Base-by-base conservation (phyloP, 2,888 invertebrate species). In the Nomada hirtipes region DNA sequence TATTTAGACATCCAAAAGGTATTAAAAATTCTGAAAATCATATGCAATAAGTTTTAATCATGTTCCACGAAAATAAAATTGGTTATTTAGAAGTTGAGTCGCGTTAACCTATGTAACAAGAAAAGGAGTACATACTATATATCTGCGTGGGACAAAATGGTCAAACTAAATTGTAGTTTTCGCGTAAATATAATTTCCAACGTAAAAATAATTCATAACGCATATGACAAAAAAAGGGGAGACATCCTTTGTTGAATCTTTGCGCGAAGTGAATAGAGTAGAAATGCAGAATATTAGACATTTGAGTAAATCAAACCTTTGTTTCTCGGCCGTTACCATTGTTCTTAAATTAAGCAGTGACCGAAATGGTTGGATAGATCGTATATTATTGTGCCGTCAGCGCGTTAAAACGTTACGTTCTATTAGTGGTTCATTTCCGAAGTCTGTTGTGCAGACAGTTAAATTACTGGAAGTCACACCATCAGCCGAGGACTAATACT, bases 1-100 rank as follows among this genome's bases (percentile, higher is more conserved):
- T 94, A 79, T 89, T 92, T 79, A 64, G 15, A 77, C 76, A 82
- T 75, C 76, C 77, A 68, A 52, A 64, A 44, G 9, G n/a, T 50
- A 23, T 83, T 65, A 10, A 44, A 18, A 18, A 68, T 47, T 74
- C 86, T 86, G 82, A 2, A 86, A 86, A 79, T 74, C 55, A 53
- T 55, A 76, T 55, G 68, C 4, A 63, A 68, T 36, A 52, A 67
- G 53, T 23, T 53, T 2, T 0, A 15, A 18, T 47, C 13, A 36
- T 26, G 20, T 13, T 23, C 1, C 13, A 52, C 7, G 53, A n/a
- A 26, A 29, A 20, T 7, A 20, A 10, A 26, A 64, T n/a, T 0
- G 50, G 2, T 60, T 4, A n/a, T 4, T 59, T 23, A 15, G 13
- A 20, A 7, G 7, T 36, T 36, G 4, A 36, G 7, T 7, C 11